Base-by-base conservation (phyloP, 1,140 invertebrate species). In the Lutraria rhynchaena region DNA sequence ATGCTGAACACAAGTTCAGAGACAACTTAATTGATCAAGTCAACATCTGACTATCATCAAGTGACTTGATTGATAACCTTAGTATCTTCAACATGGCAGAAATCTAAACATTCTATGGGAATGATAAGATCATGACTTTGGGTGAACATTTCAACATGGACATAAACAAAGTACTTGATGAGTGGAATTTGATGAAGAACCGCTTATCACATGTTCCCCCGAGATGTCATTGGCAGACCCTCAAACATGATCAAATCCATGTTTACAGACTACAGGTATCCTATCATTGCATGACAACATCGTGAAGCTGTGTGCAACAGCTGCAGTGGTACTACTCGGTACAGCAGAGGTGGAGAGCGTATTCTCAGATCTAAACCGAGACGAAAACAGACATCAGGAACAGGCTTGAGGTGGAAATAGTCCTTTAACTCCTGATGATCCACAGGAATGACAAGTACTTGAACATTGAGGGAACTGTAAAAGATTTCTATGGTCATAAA, bases 341-440 rank as follows among this genome's bases (percentile, higher is more conserved):
- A 74, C 70, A 3, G 70, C 70, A 31, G 70, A 74, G 22, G 70
- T 74, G 11, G 70, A 74, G 29, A 57, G 70, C 19, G 55, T 74
- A 4, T 74, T 74, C 33, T 74, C 70, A 41, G 70, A 57, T 24
- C 19, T 74, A 24, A 44, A 22, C 5, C 1, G n/a, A 24, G n/a
- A 41, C 55, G 1, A 60, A 58, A 22, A 74, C 70, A 29, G 70
- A 74, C 51, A 41, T 74, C 3, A n/a, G 70, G 3, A 74, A 74
- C 53, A 41, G 51, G 15, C 46, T 74, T 1, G 27, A 41, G 24
- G 70, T 60, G 1, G 22, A 37, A 19, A 74, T 3, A 13, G 55
- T 74, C 1, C 67, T 53, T 55, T 3, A 71, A 24, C 67, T 71
- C 2, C 46, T 71, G 3, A 51, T 53, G 67, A 71, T 71, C 19